Conservation (phyloP, 1,140 invertebrate species). For the Notospermus geniculatus region DNA sequence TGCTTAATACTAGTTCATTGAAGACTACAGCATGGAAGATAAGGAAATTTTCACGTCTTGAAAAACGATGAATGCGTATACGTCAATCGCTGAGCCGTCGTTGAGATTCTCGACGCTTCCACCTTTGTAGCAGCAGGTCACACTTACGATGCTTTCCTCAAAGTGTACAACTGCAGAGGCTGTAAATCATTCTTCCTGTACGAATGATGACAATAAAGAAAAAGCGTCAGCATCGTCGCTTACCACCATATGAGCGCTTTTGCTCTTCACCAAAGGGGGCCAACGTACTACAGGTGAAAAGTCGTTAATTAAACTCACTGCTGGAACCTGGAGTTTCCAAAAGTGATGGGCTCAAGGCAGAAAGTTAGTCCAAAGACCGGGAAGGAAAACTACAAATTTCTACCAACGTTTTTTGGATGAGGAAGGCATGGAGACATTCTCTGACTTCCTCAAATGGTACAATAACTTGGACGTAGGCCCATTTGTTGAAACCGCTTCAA, state of each 20-base stretch:
- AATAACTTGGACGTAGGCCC: constrained; percentile 23
- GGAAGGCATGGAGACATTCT: neutral
- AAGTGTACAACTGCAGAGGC: neutral
- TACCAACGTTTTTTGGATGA: neutral
- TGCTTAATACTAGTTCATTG: no score
- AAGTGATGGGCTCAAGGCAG: no score
- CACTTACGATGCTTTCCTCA: neutral
- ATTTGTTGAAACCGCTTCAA: constrained; percentile 11
- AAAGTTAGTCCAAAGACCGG: no score
- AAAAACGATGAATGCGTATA: constrained; percentile 5
- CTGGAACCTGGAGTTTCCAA: no score
- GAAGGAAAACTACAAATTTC: neutral
- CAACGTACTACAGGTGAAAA: no score
- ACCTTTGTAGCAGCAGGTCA: constrained; percentile 19
- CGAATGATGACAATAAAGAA: neutral
- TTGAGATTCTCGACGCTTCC: constrained; percentile 20
- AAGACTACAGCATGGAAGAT: no score
- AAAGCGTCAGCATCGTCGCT: neutral
- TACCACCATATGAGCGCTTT: constrained; percentile 12
- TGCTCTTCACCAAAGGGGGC: constrained; percentile 8
- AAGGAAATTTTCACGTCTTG: no score
- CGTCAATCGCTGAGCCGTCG: constrained; percentile 8
- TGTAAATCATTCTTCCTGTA: constrained; percentile 1
- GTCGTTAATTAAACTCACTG: no score
- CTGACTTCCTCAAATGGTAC: constrained; percentile 17